These are phyloP conservation scores for Polyommatus icarus DNA, from an alignment of 2,888 invertebrate species.

Conservation along the genomic window DNA sequence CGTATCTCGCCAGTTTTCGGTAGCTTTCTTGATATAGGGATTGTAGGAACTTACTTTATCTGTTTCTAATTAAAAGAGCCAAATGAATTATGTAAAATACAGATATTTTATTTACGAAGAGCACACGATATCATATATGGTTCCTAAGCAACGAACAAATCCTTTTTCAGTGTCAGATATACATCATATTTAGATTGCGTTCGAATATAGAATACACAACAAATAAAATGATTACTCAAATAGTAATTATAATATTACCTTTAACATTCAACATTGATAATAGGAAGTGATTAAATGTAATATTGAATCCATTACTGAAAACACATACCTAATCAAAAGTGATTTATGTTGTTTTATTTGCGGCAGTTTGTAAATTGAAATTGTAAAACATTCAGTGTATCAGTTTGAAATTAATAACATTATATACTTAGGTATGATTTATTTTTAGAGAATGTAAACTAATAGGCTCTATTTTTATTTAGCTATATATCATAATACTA, in stretches of 20 bases:
- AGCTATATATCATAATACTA: too few species aligned
- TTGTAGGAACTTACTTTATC: too few species aligned
- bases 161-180: too few species aligned
- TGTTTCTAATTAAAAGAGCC: too few species aligned
- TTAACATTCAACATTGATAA: neutral
- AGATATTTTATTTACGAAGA: too few species aligned
- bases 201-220: too few species aligned
- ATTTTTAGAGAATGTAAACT: neutral
- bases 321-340: neutral
- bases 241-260: neutral
- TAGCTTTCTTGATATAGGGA: too few species aligned
- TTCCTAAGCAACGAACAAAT: too few species aligned
- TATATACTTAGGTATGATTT: neutral
- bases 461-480: neutral
- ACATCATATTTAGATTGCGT: too few species aligned
- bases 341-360: neutral
- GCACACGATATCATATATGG: too few species aligned
- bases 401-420: neutral
- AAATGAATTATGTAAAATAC: too few species aligned
- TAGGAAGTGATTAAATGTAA: neutral
- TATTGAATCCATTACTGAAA: neutral
- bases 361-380: neutral
- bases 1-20: too few species aligned
- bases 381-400: neutral
- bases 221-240: neutral